Base-by-base conservation (phyloP, 2,888 invertebrate genomes). In the Phyllotreta cruciferae region DNA sequence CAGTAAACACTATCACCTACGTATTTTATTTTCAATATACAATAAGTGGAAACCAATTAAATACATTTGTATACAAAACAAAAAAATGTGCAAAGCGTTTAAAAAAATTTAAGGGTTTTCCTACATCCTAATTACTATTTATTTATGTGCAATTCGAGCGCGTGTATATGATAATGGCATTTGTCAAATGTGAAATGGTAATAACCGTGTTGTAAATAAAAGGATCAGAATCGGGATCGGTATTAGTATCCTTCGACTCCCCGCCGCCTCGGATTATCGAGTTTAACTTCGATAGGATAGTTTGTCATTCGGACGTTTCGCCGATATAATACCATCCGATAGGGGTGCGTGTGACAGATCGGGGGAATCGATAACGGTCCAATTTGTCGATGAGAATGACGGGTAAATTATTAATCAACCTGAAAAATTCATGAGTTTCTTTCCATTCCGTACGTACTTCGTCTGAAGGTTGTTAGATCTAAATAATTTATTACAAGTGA, bases 281-380 rank as follows among this genome's bases (percentile, higher is more conserved):
- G 67, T 60, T 66, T 64, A 66, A 66, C 66, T 64, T 42, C 42
- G 49, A 53, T 56, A 49, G 56, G 44, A 53, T 63, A 68, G 61
- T 71, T 66, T 68, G 64, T 69, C 69, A 70, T 67, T 64, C 49
- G 66, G 67, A 70, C 64, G 50, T 66, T 66, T 62, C 63, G 66
- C 58, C 53, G 54, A 65, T 53, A 67, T 62, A 62, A 65, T 49
- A 50, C 60, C 10, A 13, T 34, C 53, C 4, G 58, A 11, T 47
- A 24, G 49, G 60, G 49, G 52, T 63, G 58, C 64, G 55, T 62
- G 66, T 56, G 56, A 58, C 49, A 56, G 55, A 64, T 55, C 49
- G 42, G 41, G 38, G 49, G 5, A 41, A 39, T 49, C 50, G 41
- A 57, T 57, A 50, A 50, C 39, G 57, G 57, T 34, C 49, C 49